Percentiles rank a stretch among this genome's conserved stretches.
Conservation (phyloP, 2,113 vertebrate species). For the Saguinus midas region DNA sequence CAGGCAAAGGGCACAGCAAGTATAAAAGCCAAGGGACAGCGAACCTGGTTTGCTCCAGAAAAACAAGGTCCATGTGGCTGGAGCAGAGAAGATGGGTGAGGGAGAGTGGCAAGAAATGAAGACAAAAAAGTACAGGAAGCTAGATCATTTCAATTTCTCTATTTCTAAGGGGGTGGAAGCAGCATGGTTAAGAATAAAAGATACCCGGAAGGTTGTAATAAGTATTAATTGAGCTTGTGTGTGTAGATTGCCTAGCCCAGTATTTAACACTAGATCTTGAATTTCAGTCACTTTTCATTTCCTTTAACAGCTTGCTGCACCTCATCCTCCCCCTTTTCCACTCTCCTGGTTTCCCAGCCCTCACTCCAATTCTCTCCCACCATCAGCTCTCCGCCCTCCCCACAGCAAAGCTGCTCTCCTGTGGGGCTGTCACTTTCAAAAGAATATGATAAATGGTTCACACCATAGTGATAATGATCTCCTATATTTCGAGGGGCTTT, state of each 20-base stretch:
- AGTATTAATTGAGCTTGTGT: not conserved
- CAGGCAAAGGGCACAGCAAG: not conserved
- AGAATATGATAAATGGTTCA: constrained; percentile 46
- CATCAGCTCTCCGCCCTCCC: not conserved
- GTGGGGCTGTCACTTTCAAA: constrained; percentile 33
- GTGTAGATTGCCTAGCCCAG: not conserved
- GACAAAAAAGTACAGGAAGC: not conserved
- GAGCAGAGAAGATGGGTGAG: not conserved
- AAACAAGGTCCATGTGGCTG: not conserved
- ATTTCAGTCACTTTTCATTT: not conserved
- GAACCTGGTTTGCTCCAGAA: not conserved
- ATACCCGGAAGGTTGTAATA: not conserved
- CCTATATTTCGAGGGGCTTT: not conserved
- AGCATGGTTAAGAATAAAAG: not conserved
- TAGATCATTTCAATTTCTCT: not conserved
- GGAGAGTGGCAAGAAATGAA: not conserved
- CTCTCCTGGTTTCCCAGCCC: not conserved
- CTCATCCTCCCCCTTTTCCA: not conserved
- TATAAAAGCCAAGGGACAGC: not conserved
- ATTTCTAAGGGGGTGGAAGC: not conserved
- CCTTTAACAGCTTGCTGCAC: not conserved
- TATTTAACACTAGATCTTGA: not conserved
- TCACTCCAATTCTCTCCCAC: not conserved
- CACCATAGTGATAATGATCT: constrained; percentile 30
- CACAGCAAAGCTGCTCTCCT: not conserved